phyloP scores from a whole-genome alignment of 2,888 invertebrate species.

The Steinernema carpocapsae region DNA sequence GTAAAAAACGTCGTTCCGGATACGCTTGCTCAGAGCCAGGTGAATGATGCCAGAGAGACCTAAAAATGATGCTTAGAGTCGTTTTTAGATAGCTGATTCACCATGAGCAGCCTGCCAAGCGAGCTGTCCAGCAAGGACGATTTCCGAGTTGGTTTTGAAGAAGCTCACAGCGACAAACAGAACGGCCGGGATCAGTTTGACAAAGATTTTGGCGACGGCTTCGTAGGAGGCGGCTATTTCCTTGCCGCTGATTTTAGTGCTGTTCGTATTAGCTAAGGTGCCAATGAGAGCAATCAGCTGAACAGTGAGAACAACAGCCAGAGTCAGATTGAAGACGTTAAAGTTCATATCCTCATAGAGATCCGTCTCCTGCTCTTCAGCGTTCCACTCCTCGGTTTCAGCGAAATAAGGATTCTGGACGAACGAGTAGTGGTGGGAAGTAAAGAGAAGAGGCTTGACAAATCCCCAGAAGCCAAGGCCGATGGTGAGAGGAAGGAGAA shows the following conservation, averaged over 20 bases:
- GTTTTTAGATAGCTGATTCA: neutral
- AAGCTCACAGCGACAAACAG: neutral
- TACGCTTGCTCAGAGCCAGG: neutral
- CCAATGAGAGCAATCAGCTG: neutral
- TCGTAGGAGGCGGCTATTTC: neutral
- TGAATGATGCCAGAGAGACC: neutral
- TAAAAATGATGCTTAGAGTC: neutral
- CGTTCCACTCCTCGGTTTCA: neutral
- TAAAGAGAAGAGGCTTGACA: neutral
- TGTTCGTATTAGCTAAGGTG: neutral
- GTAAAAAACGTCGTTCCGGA: neutral
- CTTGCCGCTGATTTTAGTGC: neutral
- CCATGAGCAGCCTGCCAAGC: neutral
- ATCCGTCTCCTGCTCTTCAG: neutral
- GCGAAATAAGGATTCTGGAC: neutral
- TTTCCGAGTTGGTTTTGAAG: neutral
- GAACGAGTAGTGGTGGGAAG: slow-evolving; percentile 4
- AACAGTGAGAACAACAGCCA: neutral
- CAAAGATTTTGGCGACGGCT: neutral
- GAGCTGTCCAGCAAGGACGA: neutral
- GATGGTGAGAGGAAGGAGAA: neutral
- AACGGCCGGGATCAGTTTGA: neutral
- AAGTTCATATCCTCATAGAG: neutral
- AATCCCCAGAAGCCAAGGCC: neutral
- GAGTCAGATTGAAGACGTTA: neutral